Percentiles rank a stretch among this genome's conserved stretches.
These are phyloP conservation scores for Rhincodon typus DNA, from an alignment of 2,797 vertebrate species.

Conservation along the genomic window DNA sequence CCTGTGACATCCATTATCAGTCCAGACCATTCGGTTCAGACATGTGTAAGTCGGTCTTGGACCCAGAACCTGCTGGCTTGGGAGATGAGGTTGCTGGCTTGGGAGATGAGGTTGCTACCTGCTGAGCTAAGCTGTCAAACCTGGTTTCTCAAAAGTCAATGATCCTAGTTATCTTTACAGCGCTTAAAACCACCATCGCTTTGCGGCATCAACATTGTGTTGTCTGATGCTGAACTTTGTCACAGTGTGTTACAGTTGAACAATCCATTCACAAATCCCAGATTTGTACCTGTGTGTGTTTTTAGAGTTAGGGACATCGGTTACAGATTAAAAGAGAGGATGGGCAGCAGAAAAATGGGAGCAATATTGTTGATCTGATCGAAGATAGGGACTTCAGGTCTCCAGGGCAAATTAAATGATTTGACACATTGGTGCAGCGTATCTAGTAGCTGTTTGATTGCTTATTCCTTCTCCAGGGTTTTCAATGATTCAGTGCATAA, in stretches of 20 bases:
- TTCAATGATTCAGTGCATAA: conserved; percentile 8
- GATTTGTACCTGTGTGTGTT: neutral
- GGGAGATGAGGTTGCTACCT: neutral
- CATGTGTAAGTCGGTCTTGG: neutral
- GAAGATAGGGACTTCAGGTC: neutral
- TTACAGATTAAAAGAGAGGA: neutral
- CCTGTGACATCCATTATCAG: neutral
- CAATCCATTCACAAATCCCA: neutral
- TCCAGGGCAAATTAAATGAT: neutral
- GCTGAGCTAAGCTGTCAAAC: neutral
- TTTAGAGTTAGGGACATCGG: neutral
- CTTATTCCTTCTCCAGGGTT: neutral
- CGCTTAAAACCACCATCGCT: too few relatives aligned
- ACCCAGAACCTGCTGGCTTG: neutral
- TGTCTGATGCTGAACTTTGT: neutral
- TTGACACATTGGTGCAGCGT: neutral
- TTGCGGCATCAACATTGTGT: neutral
- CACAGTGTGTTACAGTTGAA: neutral
- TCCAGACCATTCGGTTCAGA: too few relatives aligned
- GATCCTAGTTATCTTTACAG: neutral
- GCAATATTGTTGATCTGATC: neutral
- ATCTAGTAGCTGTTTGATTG: neutral
- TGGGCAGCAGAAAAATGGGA: neutral
- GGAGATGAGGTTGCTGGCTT: neutral
- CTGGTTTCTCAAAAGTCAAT: neutral